Conservation (phyloP, 2,888 invertebrate genomes). For the Meganola albula region DNA sequence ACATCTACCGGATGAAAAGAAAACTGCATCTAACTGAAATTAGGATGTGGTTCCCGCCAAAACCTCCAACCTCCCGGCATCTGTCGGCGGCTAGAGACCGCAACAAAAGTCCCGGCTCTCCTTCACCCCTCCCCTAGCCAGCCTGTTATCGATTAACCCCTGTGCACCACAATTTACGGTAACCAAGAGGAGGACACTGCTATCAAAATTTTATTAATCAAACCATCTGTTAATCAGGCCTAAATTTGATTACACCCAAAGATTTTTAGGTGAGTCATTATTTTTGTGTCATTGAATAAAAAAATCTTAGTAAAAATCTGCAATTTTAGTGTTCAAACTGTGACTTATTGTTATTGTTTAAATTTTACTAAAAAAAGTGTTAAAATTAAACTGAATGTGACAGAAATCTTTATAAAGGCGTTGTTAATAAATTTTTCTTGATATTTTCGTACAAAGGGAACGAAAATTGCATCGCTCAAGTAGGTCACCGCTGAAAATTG, state of each 20-base stretch:
- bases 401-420: too few species aligned
- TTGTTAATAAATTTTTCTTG: too few species aligned
- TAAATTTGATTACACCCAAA: slow-evolving; percentile 34
- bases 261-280: slow-evolving; percentile 12
- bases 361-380: too few species aligned
- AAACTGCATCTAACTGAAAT: slow-evolving; percentile 21
- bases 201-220: slow-evolving; percentile 44
- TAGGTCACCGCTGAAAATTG: slow-evolving; percentile 33
- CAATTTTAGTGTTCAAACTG: too few species aligned
- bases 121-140: slow-evolving; percentile 32
- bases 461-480: slow-evolving; percentile 11
- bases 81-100: slow-evolving; percentile 51
- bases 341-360: too few species aligned
- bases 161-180: slow-evolving; percentile 53
- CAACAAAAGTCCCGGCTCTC: slow-evolving; percentile 28
- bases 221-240: slow-evolving; percentile 44
- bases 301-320: too few species aligned
- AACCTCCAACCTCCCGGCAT: slow-evolving; percentile 49
- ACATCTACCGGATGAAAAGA: slow-evolving; percentile 21
- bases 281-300: slow-evolving; percentile 33
- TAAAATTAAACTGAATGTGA: too few species aligned
- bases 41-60: slow-evolving; percentile 29
- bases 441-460: too few species aligned
- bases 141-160: slow-evolving; percentile 59
- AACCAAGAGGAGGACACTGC: slow-evolving; percentile 50